A percentile compares a stretch with the other conserved stretches of the same genome.
Conservation (phyloP, 2,888 invertebrate genomes). For the Tortrix viridana region DNA sequence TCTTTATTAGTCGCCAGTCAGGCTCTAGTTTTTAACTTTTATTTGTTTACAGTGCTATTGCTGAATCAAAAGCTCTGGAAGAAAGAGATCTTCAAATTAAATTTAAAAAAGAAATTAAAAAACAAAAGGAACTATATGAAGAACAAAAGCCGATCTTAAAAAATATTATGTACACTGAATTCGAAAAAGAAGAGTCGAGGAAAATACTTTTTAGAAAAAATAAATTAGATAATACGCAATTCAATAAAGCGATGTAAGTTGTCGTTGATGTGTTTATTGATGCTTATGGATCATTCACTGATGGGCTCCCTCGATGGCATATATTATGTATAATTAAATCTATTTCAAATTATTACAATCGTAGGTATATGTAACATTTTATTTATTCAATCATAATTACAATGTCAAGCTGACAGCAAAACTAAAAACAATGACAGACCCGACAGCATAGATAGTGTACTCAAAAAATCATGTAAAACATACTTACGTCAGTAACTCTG, state of each 20-base stretch:
- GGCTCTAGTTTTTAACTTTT: background rate
- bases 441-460: too few relatives aligned
- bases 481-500: too few relatives aligned
- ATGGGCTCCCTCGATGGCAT: background rate
- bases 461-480: too few relatives aligned
- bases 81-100: slow-evolving; percentile 60
- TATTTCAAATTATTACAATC: too few relatives aligned
- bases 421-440: too few relatives aligned
- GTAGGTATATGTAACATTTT: too few relatives aligned
- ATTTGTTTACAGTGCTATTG: slow-evolving; percentile 52
- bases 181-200: slow-evolving; percentile 40
- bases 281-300: background rate
- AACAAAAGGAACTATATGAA: slow-evolving; percentile 44
- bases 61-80: slow-evolving; percentile 60
- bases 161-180: slow-evolving; percentile 39
- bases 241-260: slow-evolving; percentile 60
- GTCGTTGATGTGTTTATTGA: background rate
- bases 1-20: too few relatives aligned
- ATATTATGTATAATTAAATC: too few relatives aligned
- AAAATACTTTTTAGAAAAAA: slow-evolving; percentile 40
- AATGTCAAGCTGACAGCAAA: too few relatives aligned
- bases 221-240: slow-evolving; percentile 46
- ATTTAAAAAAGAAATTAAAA: slow-evolving; percentile 52
- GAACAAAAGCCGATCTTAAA: slow-evolving; percentile 37
- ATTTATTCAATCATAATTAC: too few relatives aligned